Percentiles rank a stretch among this genome's conserved stretches.
Conservation (phyloP, 2,888 invertebrate species). For the Rhimphoctona megacephalus region DNA sequence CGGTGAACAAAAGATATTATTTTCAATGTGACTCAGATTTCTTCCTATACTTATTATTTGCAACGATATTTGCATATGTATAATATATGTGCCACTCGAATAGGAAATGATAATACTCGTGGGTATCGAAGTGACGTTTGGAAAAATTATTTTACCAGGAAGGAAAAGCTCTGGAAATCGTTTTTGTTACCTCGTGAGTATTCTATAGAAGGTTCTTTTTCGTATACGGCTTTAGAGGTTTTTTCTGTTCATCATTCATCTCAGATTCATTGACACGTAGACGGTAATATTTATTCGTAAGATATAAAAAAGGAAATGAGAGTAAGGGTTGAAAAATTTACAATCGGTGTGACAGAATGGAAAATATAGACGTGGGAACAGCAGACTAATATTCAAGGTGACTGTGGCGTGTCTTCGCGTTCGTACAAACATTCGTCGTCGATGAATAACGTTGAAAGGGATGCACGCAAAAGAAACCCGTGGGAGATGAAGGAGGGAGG, state of each 20-base stretch:
- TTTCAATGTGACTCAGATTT: neutral
- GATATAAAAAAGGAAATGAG: slow-evolving; percentile 1
- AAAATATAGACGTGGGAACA: slow-evolving; percentile 39
- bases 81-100: slow-evolving; percentile 43
- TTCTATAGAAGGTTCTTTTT: neutral
- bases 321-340: slow-evolving; percentile 17
- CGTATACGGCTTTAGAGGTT: neutral
- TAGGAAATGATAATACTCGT: slow-evolving; percentile 46
- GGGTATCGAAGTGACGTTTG: neutral
- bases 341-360: slow-evolving; percentile 14
- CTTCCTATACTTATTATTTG: neutral
- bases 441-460: slow-evolving; percentile 37
- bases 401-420: slow-evolving; percentile 8
- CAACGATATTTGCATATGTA: neutral
- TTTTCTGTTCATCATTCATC: neutral
- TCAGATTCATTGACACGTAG: slow-evolving; percentile 11
- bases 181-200: slow-evolving; percentile 5
- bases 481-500: neutral
- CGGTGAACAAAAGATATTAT: neutral
- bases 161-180: slow-evolving; percentile 1
- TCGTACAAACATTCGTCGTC: slow-evolving; percentile 32
- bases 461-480: slow-evolving; percentile 32
- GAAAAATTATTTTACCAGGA: neutral
- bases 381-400: slow-evolving; percentile 16
- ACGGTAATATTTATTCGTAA: neutral